Conservation (phyloP, 2,113 vertebrate genomes). For the Tachuris rubrigastra region DNA sequence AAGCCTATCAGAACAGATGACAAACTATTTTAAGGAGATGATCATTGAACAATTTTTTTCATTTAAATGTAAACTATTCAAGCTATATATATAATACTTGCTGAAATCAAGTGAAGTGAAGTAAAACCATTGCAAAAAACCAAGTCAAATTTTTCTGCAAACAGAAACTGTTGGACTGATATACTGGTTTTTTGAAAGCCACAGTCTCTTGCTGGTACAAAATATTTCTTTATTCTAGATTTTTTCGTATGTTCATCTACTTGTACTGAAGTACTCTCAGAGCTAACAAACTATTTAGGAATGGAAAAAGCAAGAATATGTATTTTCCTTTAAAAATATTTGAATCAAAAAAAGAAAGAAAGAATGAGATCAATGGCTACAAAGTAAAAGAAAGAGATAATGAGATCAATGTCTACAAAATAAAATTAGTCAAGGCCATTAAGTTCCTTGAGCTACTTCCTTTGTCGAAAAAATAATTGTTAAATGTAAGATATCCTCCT, state of each 20-base stretch:
- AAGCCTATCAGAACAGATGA: neutral
- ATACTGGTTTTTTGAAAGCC: neutral
- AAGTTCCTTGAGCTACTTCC: neutral
- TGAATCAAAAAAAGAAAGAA: neutral
- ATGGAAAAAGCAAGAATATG: neutral
- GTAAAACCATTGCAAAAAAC: neutral
- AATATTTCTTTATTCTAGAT: neutral
- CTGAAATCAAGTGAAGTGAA: neutral
- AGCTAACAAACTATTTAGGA: neutral
- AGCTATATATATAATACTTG: neutral
- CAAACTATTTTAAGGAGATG: neutral
- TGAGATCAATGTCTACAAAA: neutral
- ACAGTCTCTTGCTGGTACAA: neutral
- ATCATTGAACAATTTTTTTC: neutral
- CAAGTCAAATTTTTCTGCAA: too few species aligned
- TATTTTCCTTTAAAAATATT: neutral
- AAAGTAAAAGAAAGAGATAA: too few species aligned
- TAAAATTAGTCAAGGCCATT: neutral
- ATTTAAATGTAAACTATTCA: neutral
- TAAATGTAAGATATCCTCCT: neutral
- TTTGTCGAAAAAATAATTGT: neutral
- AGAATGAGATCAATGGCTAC: too few species aligned
- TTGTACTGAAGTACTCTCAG: neutral
- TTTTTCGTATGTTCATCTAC: neutral
- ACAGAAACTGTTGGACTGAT: too few species aligned